Percentiles rank a stretch among this genome's conserved stretches.
phyloP scores from a whole-genome alignment of 2,888 invertebrate species.

The Callyntrura guangdongensis region DNA sequence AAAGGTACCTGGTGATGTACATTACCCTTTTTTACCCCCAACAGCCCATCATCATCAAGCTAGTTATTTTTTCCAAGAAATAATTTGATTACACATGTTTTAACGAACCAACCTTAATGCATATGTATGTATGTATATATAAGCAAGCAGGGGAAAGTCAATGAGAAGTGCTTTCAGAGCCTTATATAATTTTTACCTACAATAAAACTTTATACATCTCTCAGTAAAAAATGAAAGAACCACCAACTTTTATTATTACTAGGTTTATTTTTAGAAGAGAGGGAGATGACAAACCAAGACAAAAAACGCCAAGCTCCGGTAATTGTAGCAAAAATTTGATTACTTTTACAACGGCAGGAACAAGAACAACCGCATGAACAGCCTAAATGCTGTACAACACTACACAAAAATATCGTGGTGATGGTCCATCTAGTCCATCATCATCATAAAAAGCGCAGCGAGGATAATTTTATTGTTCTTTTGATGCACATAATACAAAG shows the following conservation, averaged over 20 bases:
- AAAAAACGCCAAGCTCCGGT: conserved; percentile 47
- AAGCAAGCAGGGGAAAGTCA: not conserved
- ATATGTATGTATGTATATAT: not conserved
- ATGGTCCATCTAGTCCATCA: conserved; percentile 41
- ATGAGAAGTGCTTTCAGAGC: not conserved
- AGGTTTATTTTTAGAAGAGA: conserved; percentile 21
- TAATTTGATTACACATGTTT: conserved; percentile 67
- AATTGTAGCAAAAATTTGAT: conserved; percentile 76
- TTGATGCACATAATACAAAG: conserved; percentile 69
- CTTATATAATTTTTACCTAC: not conserved
- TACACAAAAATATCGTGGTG: not conserved
- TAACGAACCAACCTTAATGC: not conserved
- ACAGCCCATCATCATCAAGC: not conserved
- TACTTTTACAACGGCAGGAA: conserved; percentile 31
- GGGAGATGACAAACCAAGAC: conserved; percentile 24
- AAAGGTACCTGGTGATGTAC: not conserved
- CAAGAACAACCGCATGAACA: not conserved
- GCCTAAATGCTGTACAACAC: not conserved
- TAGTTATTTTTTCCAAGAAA: conserved; percentile 60
- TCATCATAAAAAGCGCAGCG: conserved; percentile 58
- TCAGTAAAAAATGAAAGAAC: conserved; percentile 15
- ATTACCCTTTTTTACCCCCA: conserved; percentile 29
- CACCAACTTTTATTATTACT: conserved; percentile 10
- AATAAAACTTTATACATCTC: not conserved
- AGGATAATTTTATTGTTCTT: conserved; percentile 76